phyloP scores from a whole-genome alignment of 1,140 invertebrate genomes.

The Probaryconus sp. region DNA sequence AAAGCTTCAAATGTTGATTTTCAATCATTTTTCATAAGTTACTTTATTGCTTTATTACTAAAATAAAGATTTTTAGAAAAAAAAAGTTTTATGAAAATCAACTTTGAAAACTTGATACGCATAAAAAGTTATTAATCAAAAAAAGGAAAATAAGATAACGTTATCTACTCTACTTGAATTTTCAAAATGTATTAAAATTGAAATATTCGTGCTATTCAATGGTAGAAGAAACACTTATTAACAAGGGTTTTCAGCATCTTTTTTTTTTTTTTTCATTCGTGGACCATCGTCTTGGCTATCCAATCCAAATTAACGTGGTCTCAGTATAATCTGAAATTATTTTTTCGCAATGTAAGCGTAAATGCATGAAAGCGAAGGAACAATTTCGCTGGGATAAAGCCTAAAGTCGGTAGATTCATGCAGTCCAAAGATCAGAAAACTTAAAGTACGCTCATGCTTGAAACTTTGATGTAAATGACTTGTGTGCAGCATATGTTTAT shows the following conservation, averaged over 20 bases:
- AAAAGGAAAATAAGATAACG: too few species aligned
- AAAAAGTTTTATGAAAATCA: too few species aligned
- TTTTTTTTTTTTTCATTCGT: constrained; percentile 1
- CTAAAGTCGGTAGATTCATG: constrained; percentile 78
- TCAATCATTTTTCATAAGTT: too few species aligned
- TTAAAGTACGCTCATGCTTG: constrained; percentile 57
- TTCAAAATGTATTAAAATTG: background rate
- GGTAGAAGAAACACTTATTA: background rate
- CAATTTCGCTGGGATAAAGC: constrained; percentile 57
- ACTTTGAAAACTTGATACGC: too few species aligned
- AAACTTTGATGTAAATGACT: constrained; percentile 24
- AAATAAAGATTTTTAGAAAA: too few species aligned
- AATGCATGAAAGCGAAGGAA: constrained; percentile 49
- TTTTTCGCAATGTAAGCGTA: constrained; percentile 6
- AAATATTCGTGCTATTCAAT: constrained; percentile 4
- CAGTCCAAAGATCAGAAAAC: constrained; percentile 69
- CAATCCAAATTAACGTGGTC: constrained; percentile 1
- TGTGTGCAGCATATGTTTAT: constrained; percentile 39
- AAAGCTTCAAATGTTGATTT: too few species aligned
- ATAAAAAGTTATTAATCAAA: too few species aligned
- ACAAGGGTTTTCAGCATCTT: too few species aligned
- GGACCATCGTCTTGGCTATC: background rate
- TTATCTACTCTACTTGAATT: constrained; percentile 1
- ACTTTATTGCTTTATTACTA: too few species aligned
- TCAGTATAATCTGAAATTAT: constrained; percentile 16